Evolutionary conservation across 1,140 invertebrate species (phyloP).

Genomic region (Ditylenchus dipsaci): DNA sequence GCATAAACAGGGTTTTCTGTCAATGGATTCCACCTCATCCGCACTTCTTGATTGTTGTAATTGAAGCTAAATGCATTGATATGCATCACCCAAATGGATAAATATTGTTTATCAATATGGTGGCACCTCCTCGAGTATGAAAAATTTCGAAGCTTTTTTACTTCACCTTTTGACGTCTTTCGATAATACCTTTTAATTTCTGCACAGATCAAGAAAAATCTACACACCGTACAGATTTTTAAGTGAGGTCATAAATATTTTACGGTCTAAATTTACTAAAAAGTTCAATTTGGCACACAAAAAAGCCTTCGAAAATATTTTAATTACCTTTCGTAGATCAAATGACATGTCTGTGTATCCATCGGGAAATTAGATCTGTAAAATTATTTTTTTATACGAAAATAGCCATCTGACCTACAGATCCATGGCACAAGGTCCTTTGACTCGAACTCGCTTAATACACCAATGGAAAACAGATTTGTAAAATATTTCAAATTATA

Average conservation of each 20-base stretch:
- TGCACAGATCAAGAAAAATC: no score
- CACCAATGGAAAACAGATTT: no score
- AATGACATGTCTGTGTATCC: slow-evolving; percentile 51
- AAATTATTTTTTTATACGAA: not conserved
- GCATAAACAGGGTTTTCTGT: slow-evolving; percentile 44
- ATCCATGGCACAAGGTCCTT: slow-evolving; percentile 55
- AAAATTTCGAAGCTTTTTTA: no score
- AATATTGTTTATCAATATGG: no score
- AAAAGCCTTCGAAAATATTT: no score
- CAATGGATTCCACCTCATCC: slow-evolving; percentile 55
- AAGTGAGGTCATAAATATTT: slow-evolving; percentile 6
- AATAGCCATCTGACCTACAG: slow-evolving; percentile 21
- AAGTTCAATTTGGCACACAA: no score
- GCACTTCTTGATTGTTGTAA: slow-evolving; percentile 58
- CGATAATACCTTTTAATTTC: slow-evolving; percentile 13
- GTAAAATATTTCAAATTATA: no score
- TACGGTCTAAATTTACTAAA: no score
- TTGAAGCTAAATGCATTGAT: slow-evolving; percentile 48
- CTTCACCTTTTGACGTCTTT: no score
- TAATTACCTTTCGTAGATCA: slow-evolving; percentile 54
- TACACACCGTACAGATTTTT: slow-evolving; percentile 17
- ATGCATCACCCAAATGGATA: no score
- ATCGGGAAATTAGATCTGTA: slow-evolving; percentile 48
- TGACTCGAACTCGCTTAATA: slow-evolving; percentile 52
- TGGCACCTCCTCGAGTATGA: no score